Conservation (phyloP, 2,888 invertebrate species). For the Dione vanillae region DNA sequence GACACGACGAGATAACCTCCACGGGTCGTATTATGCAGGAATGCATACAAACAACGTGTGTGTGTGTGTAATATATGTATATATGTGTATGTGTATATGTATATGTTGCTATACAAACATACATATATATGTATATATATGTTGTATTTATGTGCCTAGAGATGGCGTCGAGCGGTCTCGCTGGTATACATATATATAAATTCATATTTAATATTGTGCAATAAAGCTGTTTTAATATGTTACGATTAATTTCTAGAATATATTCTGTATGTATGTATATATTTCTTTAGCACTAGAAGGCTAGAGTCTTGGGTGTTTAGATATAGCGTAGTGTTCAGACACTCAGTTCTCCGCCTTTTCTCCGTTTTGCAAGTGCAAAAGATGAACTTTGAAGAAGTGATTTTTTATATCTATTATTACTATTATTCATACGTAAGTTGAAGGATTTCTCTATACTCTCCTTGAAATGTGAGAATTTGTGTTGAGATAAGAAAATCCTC, state of each 20-base stretch:
- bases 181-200: conserved; percentile 8
- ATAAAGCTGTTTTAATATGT: conserved; percentile 5
- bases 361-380: too few relatives aligned
- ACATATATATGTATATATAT: background rate
- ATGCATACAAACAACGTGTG: background rate
- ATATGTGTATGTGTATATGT: background rate
- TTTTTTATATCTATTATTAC: too few relatives aligned
- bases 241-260: background rate
- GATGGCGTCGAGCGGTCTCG: conserved; percentile 24
- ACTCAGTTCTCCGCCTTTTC: too few relatives aligned
- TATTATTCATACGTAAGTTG: too few relatives aligned
- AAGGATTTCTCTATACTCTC: too few relatives aligned
- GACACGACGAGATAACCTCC: conserved; percentile 17
- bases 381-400: too few relatives aligned
- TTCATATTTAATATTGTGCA: conserved; percentile 9
- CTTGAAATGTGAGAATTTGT: too few relatives aligned
- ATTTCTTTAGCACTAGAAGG: too few relatives aligned
- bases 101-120: background rate
- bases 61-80: background rate
- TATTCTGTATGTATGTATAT: too few relatives aligned
- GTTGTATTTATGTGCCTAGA: background rate
- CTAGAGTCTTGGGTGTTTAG: too few relatives aligned
- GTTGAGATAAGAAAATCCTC: background rate
- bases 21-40: conserved; percentile 23
- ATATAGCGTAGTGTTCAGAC: too few relatives aligned